Base-by-base conservation (phyloP, 2,888 invertebrate genomes). In the Perizoma affinitatum region DNA sequence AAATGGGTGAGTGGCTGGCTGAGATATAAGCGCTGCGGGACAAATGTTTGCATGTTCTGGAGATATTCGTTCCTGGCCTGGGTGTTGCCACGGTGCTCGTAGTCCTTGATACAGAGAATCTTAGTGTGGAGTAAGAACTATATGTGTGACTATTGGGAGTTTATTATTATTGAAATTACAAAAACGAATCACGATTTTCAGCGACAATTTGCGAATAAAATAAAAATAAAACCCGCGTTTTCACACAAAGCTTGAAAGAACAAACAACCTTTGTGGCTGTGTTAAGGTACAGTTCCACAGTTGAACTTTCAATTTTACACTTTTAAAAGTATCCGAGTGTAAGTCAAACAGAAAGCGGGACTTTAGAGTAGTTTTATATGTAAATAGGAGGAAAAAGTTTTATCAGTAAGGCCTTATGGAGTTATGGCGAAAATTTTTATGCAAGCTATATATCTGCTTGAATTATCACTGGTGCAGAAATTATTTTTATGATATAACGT, bases 281-380 rank as follows among this genome's bases (percentile, higher is more conserved):
- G 54, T 59, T 48, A 61, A 65, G 58, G 47, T 43, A 45, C 58
- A 67, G 49, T 58, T 46, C 48, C 54, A 11, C 58, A 54, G 63
- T 68, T 61, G 46, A 62, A 54, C 51, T 61, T 60, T 54, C 60
- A 60, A 63, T 66, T 66, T 47, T 61, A 54, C 56, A 61, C 54
- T 61, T 54, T 58, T 56, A 63, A 54, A 66, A 63, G 56, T 56
- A 6, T 49, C 58, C 41, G 8, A 60, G 61, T 53, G 59, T 52
- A 64, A 66, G 63, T 64, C 64, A 67, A 58, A 64, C 59, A 64
- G 45, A 58, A 54, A 46, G 50, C 51, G 56, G 57, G 58, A 55
- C 46, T 53, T 42, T 42, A 35, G 50, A 66, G 66, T 66, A 66
- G 61, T 66, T 66, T 40, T 55, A 44, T 44, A 67, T 67, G 64